Evolutionary conservation across 1,140 invertebrate genomes (phyloP).

Genomic region (Dryas iulia): DNA sequence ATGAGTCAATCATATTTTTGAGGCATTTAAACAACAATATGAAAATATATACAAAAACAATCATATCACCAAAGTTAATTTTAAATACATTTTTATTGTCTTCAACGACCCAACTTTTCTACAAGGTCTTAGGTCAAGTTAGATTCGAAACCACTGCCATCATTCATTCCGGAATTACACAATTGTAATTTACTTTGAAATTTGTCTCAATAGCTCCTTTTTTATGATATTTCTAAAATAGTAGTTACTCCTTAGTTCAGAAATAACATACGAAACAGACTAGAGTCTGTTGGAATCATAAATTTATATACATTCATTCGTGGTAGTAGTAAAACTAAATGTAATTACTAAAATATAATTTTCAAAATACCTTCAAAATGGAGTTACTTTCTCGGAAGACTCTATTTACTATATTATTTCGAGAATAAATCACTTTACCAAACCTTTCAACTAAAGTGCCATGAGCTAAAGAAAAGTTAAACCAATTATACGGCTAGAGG

Average conservation of each 20-base stretch:
- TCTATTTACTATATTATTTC: constrained; percentile 45
- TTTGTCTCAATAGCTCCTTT: no score
- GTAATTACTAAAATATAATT: not conserved
- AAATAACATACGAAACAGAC: not conserved
- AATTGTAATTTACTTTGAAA: no score
- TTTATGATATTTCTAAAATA: not conserved
- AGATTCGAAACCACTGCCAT: no score
- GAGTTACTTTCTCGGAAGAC: constrained; percentile 35
- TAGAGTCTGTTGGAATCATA: no score
- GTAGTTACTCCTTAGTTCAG: not conserved
- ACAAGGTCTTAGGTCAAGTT: no score
- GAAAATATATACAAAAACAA: no score
- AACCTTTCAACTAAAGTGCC: constrained; percentile 61
- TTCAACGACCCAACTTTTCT: no score
- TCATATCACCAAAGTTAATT: no score
- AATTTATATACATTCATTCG: not conserved
- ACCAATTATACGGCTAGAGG: constrained; percentile 53
- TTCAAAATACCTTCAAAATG: not conserved
- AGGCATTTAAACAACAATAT: no score
- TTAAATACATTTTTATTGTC: no score
- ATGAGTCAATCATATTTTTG: no score
- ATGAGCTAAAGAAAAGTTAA: constrained; percentile 54
- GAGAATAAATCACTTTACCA: constrained; percentile 54
- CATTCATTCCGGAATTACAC: no score
- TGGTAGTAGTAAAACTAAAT: not conserved